These are phyloP conservation scores for Lissonota sp. DNA, from an alignment of 2,888 invertebrate genomes.

Conservation along the genomic window DNA sequence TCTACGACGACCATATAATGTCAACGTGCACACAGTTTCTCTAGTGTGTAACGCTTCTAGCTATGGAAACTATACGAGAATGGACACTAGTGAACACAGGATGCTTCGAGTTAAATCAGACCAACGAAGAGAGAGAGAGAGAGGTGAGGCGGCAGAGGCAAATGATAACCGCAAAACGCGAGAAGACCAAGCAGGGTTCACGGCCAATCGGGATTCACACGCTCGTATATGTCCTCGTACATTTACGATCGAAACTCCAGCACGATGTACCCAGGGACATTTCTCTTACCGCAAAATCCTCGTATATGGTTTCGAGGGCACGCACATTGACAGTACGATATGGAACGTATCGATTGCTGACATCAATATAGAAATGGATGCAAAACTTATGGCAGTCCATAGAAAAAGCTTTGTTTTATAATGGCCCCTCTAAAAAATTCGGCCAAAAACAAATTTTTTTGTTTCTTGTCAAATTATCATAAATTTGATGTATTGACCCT, in stretches of 20 bases:
- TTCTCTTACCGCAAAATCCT: constrained; percentile 3
- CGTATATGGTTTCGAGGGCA: not conserved
- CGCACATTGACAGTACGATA: too few relatives aligned
- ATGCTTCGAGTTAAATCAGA: not conserved
- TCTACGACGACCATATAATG: too few relatives aligned
- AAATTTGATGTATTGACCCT: too few relatives aligned
- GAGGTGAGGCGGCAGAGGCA: not conserved
- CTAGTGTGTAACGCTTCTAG: not conserved
- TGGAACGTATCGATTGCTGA: too few relatives aligned
- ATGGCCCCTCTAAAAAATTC: too few relatives aligned
- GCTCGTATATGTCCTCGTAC: constrained; percentile 22
- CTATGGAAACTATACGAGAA: not conserved
- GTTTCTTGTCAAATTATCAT: too few relatives aligned
- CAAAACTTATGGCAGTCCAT: too few relatives aligned
- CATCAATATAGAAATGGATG: too few relatives aligned
- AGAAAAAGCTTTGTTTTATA: too few relatives aligned
- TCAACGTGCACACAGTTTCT: not conserved
- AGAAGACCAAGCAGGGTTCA: constrained; percentile 33
- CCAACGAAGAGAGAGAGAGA: constrained; percentile 2
- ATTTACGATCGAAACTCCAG: constrained; percentile 51
- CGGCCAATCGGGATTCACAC: constrained; percentile 52
- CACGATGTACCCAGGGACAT: constrained; percentile 26
- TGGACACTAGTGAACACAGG: not conserved
- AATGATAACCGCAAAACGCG: constrained; percentile 21
- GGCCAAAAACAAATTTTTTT: constrained; percentile 20